Base-by-base conservation (phyloP, 2,797 vertebrate species). In the Clangula hyemalis region DNA sequence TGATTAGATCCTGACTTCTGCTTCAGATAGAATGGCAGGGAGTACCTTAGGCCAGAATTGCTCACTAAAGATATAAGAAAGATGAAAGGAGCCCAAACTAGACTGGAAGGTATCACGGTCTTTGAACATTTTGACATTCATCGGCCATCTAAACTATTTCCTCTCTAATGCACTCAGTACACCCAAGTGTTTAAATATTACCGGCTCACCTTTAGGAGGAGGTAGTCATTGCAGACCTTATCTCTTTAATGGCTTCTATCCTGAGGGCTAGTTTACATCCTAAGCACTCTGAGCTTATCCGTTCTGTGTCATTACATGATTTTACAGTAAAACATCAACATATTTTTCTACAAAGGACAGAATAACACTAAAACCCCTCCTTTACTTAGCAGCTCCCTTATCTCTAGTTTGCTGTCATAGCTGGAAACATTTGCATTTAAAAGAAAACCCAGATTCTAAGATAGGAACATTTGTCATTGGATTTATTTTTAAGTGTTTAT, bases 371-470 rank as follows among this genome's bases (percentile, higher is more conserved):
- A 87, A 51, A 75, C 56, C 8, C 16, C 9, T 78, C 14, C 13
- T 73, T 70, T 5, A 3, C 75, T 83, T 90, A 68, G 70, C 85
- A 45, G 38, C 25, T 93, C 13, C 66, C 68, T 91, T 91, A 93
- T 95, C 91, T 95, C 34, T 36, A 62, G 83, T 72, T 92, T 69
- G 51, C 73, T 89, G 74, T 74, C 70, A 58, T 41, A 84, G 66
- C 47, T 53, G 51, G 41, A 79, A 91, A 83, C n/a, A 85, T 94
- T 94, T 96, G 60, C 94, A 92, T 95, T 93, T 94, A 64, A 95
- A 97, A 94, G 58, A 82, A 89, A 87, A 24, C 11, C 4, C 18
- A 73, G 90, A 91, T 93, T 92, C 83, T 86, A 77, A 85, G 78
- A 83, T 62, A 84, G 19, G 16, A 94, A 81, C 17, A 56, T 30